phyloP scores from a whole-genome alignment of 1,140 invertebrate genomes.

The Onthophagus taurus region DNA sequence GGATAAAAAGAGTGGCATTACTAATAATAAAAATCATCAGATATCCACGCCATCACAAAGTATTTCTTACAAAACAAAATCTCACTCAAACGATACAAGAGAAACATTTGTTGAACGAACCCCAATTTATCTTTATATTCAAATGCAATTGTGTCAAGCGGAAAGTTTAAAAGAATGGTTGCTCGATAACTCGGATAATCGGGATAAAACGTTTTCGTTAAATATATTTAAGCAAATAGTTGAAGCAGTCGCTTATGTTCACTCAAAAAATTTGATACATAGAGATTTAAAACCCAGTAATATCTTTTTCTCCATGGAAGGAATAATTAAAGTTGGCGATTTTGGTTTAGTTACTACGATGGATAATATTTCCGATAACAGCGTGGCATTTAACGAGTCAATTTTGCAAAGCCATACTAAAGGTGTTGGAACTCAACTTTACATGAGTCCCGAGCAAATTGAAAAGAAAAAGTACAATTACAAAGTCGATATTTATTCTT shows the following conservation, averaged over 20 bases:
- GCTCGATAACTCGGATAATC: conserved; percentile 36
- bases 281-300: conserved; percentile 95
- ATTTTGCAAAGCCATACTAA: conserved; percentile 41
- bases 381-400: conserved; percentile 27
- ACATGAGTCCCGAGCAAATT: conserved; percentile 96
- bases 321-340: conserved; percentile 89
- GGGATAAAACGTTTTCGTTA: conserved; percentile 47
- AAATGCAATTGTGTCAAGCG: conserved; percentile 91
- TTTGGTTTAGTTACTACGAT: conserved; percentile 90
- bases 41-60: too few relatives aligned
- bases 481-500: conserved; percentile 94
- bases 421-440: conserved; percentile 71
- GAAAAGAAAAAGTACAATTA: conserved; percentile 71
- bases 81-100: too few relatives aligned
- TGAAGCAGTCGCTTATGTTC: conserved; percentile 90
- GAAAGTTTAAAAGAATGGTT: conserved; percentile 90
- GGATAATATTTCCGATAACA: conserved; percentile 54
- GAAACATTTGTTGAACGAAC: too few relatives aligned
- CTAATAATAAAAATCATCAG: too few relatives aligned
- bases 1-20: too few relatives aligned
- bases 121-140: conserved; percentile 85
- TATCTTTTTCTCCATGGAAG: conserved; percentile 88
- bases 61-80: too few relatives aligned
- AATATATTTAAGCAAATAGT: conserved; percentile 89
- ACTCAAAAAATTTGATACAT: conserved; percentile 84